phyloP scores from a whole-genome alignment of 2,888 invertebrate species.

The Tetramorium bicarinatum region DNA sequence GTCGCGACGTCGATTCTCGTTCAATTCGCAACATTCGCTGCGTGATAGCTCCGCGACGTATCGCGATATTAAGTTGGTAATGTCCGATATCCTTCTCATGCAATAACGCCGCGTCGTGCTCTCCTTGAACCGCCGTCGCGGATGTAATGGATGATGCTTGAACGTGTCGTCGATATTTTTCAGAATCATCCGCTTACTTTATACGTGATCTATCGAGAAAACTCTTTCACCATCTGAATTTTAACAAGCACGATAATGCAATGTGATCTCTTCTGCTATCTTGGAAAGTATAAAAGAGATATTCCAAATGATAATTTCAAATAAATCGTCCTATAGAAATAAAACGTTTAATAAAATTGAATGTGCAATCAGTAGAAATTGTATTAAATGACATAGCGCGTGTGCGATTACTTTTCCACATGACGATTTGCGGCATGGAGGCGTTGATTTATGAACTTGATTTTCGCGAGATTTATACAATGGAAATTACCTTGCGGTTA shows the following conservation, averaged over 20 bases:
- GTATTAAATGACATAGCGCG: not conserved
- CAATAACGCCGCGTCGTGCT: not conserved
- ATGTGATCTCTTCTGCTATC: not conserved
- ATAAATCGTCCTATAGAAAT: not conserved
- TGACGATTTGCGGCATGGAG: not conserved
- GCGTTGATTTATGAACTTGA: not conserved
- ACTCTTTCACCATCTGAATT: not conserved
- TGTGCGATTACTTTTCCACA: not conserved
- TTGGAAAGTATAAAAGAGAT: not conserved
- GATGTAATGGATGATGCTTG: not conserved
- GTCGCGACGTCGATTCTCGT: not conserved
- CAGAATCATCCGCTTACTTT: not conserved
- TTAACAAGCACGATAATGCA: not conserved
- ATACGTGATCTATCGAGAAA: not conserved
- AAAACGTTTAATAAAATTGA: slow-evolving; percentile 3
- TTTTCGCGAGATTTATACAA: not conserved
- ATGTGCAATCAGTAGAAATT: not conserved
- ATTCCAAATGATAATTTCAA: not conserved
- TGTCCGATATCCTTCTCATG: not conserved
- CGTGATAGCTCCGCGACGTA: not conserved
- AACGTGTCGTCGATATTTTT: not conserved
- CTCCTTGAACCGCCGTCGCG: not conserved
- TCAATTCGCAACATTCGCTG: not conserved
- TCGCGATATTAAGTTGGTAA: not conserved
- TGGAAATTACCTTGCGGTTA: not conserved